Percentiles rank a stretch among this genome's conserved stretches.
phyloP scores from a whole-genome alignment of 2,888 invertebrate genomes.

The Sinohyriopsis cumingii region DNA sequence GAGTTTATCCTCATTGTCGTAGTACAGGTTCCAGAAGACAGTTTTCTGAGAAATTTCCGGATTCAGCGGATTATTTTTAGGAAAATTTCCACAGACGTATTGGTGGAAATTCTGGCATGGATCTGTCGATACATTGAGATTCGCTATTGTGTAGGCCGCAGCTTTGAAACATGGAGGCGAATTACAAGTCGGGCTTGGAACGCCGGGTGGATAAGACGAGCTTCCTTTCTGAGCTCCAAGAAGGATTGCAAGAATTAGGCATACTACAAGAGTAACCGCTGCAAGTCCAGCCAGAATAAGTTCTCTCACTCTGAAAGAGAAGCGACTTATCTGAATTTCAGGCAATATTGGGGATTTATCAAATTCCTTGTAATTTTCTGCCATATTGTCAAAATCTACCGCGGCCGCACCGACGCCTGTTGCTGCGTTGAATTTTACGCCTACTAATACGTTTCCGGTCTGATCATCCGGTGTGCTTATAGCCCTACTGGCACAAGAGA shows the following conservation, averaged over 20 bases:
- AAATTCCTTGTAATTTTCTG: slow-evolving; percentile 52
- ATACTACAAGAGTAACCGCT: slow-evolving; percentile 40
- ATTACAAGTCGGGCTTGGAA: slow-evolving; percentile 17
- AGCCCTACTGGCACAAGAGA: slow-evolving; percentile 15
- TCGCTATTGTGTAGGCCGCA: slow-evolving; percentile 44
- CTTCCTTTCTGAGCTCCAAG: slow-evolving; percentile 31
- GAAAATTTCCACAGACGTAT: slow-evolving; percentile 74
- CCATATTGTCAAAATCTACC: slow-evolving; percentile 32
- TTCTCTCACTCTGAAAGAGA: slow-evolving; percentile 51
- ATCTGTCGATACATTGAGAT: slow-evolving; percentile 55
- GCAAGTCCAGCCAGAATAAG: slow-evolving; percentile 41
- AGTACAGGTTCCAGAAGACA: slow-evolving; percentile 46
- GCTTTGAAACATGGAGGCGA: slow-evolving; percentile 52
- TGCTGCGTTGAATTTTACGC: slow-evolving; percentile 11
- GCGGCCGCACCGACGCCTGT: background rate
- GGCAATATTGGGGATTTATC: slow-evolving; percentile 50
- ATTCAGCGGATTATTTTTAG: slow-evolving; percentile 57
- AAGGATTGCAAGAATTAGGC: slow-evolving; percentile 50
- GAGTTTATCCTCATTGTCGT: slow-evolving; percentile 54
- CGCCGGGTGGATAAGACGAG: background rate
- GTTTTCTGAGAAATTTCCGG: slow-evolving; percentile 42
- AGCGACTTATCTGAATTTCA: slow-evolving; percentile 35
- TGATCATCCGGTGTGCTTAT: slow-evolving; percentile 5
- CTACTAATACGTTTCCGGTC: slow-evolving; percentile 19
- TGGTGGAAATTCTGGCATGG: slow-evolving; percentile 74